Conservation (phyloP, 2,888 invertebrate genomes). For the Cynaeus angustus region DNA sequence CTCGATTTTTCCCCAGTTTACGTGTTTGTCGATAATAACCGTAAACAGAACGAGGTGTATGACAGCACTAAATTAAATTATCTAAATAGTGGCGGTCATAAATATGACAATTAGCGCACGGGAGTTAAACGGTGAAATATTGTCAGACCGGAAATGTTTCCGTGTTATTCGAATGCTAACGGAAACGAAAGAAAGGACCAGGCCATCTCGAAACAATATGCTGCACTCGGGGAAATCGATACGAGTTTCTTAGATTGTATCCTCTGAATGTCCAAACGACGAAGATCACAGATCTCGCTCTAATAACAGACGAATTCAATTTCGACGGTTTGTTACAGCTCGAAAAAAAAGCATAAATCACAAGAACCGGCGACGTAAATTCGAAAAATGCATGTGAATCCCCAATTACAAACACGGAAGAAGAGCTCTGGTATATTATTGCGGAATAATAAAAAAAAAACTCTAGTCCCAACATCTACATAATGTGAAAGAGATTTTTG, state of each 20-base stretch:
- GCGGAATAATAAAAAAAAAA: slow-evolving; percentile 38
- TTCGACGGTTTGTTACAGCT: slow-evolving; percentile 45
- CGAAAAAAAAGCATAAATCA: slow-evolving; percentile 14
- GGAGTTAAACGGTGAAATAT: slow-evolving; percentile 54
- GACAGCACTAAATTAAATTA: slow-evolving; percentile 52
- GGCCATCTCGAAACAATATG: slow-evolving; percentile 36
- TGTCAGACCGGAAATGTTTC: slow-evolving; percentile 52
- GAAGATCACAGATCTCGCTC: slow-evolving; percentile 36
- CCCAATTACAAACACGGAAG: slow-evolving; percentile 41
- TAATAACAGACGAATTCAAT: slow-evolving; percentile 51
- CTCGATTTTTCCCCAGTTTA: slow-evolving; percentile 11
- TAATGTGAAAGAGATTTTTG: too few species aligned
- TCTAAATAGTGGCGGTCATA: slow-evolving; percentile 54
- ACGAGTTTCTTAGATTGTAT: slow-evolving; percentile 36
- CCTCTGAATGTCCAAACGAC: slow-evolving; percentile 11
- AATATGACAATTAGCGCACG: slow-evolving; percentile 53
- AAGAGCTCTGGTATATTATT: slow-evolving; percentile 36
- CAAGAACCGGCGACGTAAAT: slow-evolving; percentile 21
- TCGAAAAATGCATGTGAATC: slow-evolving; percentile 45
- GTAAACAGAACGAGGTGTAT: slow-evolving; percentile 37
- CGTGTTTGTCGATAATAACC: slow-evolving; percentile 37
- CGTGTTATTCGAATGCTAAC: slow-evolving; percentile 33
- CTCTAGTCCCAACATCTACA: too few species aligned
- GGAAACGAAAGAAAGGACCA: slow-evolving; percentile 39
- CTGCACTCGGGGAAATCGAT: slow-evolving; percentile 38